Evolutionary conservation across 92 coral and sea anemone genomes (phyloP).

Genomic region (Zoanthus gigantus): DNA sequence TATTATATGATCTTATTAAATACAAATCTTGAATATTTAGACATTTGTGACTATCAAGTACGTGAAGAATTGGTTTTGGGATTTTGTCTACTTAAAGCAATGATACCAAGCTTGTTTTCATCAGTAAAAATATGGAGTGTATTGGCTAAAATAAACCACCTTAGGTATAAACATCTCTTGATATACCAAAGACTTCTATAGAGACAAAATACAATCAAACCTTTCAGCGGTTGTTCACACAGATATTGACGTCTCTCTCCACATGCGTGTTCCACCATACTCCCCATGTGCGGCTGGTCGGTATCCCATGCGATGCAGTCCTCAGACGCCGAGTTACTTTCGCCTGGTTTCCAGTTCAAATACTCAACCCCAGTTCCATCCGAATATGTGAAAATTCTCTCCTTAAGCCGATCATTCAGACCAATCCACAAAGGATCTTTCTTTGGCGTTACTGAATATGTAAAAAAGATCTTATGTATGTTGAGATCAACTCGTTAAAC

Average conservation of each 20-base stretch:
- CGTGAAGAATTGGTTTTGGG: no score
- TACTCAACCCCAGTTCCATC: constrained; percentile 86
- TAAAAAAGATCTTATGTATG: background rate
- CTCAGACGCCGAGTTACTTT: constrained; percentile 65
- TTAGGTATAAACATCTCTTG: no score
- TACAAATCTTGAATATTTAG: no score
- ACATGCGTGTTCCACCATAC: constrained; percentile 82
- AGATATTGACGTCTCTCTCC: constrained; percentile 73
- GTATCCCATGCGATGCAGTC: constrained; percentile 72
- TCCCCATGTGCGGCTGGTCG: constrained; percentile 64
- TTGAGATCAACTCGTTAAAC: no score
- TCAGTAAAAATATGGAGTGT: no score
- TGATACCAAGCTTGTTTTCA: no score
- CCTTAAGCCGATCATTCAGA: constrained; percentile 75
- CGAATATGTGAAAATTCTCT: constrained; percentile 72
- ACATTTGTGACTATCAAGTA: no score
- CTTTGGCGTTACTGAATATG: background rate
- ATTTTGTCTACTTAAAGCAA: no score
- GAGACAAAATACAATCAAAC: constrained; percentile 21
- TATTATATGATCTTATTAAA: no score
- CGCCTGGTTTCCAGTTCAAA: constrained; percentile 75
- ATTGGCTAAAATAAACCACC: no score
- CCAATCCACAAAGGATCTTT: constrained; percentile 83
- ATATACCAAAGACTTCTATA: background rate
- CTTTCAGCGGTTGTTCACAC: constrained; percentile 78